Conservation (phyloP, 2,888 invertebrate genomes). For the Esperia sulphurella region DNA sequence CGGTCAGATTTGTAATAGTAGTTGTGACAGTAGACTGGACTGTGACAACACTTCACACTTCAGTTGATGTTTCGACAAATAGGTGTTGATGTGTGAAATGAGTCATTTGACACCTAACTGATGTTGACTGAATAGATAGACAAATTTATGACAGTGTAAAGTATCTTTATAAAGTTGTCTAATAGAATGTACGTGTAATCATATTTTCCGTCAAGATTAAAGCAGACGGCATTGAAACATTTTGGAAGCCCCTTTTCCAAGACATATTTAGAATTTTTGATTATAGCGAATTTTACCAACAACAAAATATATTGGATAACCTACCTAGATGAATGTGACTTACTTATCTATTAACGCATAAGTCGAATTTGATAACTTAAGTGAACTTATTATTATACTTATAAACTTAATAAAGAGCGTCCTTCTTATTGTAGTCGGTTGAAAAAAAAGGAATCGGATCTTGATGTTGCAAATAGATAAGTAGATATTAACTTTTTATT, state of each 20-base stretch:
- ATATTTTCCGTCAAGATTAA: not conserved
- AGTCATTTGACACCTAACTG: constrained; percentile 45
- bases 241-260: not conserved
- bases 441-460: no score
- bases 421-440: no score
- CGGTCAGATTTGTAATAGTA: constrained; percentile 22
- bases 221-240: no score
- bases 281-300: no score
- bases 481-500: no score
- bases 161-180: not conserved
- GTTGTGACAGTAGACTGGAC: constrained; percentile 26
- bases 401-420: no score
- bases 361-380: no score
- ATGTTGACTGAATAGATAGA: constrained; percentile 23
- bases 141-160: constrained; percentile 29
- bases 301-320: no score
- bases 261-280: not conserved
- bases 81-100: constrained; percentile 54
- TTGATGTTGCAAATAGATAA: no score
- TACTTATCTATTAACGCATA: no score
- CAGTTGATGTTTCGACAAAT: constrained; percentile 54
- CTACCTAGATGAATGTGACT: no score
- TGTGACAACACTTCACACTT: constrained; percentile 57
- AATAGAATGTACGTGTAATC: not conserved
- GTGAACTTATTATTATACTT: no score